Percentiles rank a stretch among this genome's conserved stretches.
Conservation (phyloP, 2,113 vertebrate genomes). For the Scartelaos histophorus region DNA sequence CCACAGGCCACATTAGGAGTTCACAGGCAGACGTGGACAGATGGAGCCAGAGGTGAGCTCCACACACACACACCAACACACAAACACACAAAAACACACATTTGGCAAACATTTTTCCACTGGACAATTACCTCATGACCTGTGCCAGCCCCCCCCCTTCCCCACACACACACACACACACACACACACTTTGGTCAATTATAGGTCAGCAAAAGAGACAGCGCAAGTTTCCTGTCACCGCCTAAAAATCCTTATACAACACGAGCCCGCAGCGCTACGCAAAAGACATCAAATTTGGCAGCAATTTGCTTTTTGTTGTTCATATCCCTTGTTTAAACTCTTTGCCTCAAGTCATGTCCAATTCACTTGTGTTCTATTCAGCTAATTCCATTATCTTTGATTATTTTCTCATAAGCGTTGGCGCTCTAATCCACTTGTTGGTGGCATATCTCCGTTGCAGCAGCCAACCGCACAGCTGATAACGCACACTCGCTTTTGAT, state of each 20-base stretch:
- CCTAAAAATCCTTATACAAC: conserved; percentile 24
- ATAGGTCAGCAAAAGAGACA: conserved; percentile 39
- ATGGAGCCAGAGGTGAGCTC: conserved; percentile 71
- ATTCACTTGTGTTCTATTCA: conserved; percentile 33
- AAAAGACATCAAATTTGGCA: conserved; percentile 39
- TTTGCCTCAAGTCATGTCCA: conserved; percentile 49
- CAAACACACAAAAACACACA: conserved; percentile 38
- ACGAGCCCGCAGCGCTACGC: conserved; percentile 22
- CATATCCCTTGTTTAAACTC: conserved; percentile 36
- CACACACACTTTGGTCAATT: conserved; percentile 47
- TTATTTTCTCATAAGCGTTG: conserved; percentile 62
- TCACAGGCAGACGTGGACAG: conserved; percentile 70
- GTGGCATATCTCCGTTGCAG: conserved; percentile 56
- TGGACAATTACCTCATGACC: conserved; percentile 67
- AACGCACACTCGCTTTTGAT: conserved; percentile 49
- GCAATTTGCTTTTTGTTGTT: conserved; percentile 13
- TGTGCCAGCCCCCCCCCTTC: conserved; percentile 49
- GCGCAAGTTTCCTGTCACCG: conserved; percentile 31
- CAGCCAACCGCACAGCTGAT: conserved; percentile 48
- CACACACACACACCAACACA: conserved; percentile 43
- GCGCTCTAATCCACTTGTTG: conserved; percentile 65
- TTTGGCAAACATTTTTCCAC: conserved; percentile 66
- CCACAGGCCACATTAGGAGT: conserved; percentile 72
- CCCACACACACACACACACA: conserved; percentile 23
- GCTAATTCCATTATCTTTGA: conserved; percentile 66